phyloP scores from a whole-genome alignment of 2,797 vertebrate species.

The Leptodactylus fallax region DNA sequence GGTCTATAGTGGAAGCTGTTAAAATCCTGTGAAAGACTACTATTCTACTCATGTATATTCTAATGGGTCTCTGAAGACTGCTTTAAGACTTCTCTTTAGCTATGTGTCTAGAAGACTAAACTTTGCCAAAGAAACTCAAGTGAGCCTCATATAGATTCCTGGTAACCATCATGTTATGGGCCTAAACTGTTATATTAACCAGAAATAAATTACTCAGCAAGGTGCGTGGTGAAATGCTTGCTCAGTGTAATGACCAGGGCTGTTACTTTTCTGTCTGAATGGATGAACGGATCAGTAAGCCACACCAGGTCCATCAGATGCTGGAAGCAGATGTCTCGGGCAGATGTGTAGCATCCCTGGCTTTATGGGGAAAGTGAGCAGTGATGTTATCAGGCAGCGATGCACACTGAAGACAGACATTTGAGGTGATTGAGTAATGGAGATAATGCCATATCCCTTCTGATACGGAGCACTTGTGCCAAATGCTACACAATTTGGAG shows the following conservation, averaged over 20 bases:
- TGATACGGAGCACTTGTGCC: slow-evolving; percentile 10
- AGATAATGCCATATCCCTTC: slow-evolving; percentile 33
- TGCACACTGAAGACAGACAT: slow-evolving; percentile 47
- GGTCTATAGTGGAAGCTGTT: background rate
- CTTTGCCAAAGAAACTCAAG: background rate
- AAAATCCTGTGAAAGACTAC: background rate
- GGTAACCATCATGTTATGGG: background rate
- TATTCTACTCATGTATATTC: too few relatives aligned
- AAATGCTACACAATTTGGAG: background rate
- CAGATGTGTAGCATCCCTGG: slow-evolving; percentile 44
- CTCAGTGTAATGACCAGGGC: slow-evolving; percentile 12
- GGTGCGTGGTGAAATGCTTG: background rate
- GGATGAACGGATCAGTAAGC: slow-evolving; percentile 52
- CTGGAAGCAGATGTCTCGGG: slow-evolving; percentile 51
- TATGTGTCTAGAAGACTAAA: background rate
- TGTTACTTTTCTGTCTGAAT: slow-evolving; percentile 52
- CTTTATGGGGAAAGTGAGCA: slow-evolving; percentile 30
- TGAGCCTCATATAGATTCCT: background rate
- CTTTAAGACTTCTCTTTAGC: too few relatives aligned
- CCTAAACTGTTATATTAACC: background rate
- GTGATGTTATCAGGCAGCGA: slow-evolving; percentile 52
- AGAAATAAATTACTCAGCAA: slow-evolving; percentile 8
- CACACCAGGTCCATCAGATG: slow-evolving; percentile 56
- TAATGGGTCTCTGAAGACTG: background rate
- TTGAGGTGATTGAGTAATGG: slow-evolving; percentile 48